Base-by-base conservation (phyloP, 2,888 invertebrate genomes). In the Ophioninae sp. region DNA sequence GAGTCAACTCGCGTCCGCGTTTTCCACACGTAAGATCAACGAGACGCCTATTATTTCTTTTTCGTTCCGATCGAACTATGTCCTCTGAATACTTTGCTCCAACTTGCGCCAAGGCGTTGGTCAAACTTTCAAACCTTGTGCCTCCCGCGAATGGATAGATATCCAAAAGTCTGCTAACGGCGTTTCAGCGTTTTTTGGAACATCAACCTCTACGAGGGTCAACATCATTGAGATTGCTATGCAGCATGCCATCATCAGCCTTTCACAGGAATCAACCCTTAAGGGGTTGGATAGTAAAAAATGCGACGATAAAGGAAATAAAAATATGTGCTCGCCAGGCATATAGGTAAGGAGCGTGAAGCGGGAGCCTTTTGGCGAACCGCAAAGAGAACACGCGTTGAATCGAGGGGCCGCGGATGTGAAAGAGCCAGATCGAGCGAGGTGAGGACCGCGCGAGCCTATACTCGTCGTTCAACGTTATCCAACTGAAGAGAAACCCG, bases 1-100 rank as follows among this genome's bases (percentile, higher is more conserved):
- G 59, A 76, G 76, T 72, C 63, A 56, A 17, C 88, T 85, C 84
- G 85, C 84, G 67, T 63, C 84, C 77, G 71, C 77, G 75, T 74
- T 85, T 75, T 67, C 72, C 71, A 69, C 79, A 69, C 41, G 37
- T 41, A 64, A 61, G 67, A 72, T 67, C 74, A 51, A 89, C 89
- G 90, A 30, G 30, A 75, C 89, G 89, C 89, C 88, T 89, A 90
- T 90, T 83, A 67, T 91, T 89, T 6, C 88, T 89, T 88, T 51
- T 61, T 75, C 74, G 72, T 77, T 17, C 61, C 74, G 17, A 51
- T 41, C 30, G 17, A 39, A 61, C 56, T 30, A 30, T 30, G 2
- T 20, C 51, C 56, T 63, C 8, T 10, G 22, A n/a, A 9, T 17
- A 68, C 41, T 58, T 39, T 65, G 23, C 22, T 22, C 20, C 39